Base-by-base conservation (phyloP, 2,797 vertebrate genomes). In the Muscicapa striata region DNA sequence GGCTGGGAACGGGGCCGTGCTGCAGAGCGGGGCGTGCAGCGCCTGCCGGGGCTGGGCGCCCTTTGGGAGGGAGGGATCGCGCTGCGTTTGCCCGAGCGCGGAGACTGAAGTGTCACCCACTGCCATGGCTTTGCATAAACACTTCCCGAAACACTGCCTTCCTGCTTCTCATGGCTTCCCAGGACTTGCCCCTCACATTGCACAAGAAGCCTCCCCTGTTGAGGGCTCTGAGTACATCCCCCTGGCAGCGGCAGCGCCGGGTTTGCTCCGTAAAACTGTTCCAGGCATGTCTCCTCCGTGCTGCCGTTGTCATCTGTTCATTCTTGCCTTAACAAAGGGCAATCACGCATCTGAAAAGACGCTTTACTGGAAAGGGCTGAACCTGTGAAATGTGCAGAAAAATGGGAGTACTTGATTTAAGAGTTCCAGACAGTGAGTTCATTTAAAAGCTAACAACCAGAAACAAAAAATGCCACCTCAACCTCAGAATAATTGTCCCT, bases 291-390 rank as follows among this genome's bases (percentile, higher is more conserved):
- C 86, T 93, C 40, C 84, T 46, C 62, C 30, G 38, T 26, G 80
- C 87, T 87, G 77, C 58, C 36, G 19, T 43, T 89, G 84, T 97
- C 95, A 87, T 90, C 89, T 96, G 94, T 94, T 96, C 82, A 21
- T 92, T 97, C 95, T 91, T 97, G 95, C 90, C 91, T 64, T 67
- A 77, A 94, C 85, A 95, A 90, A 83, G 61, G 67, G 85, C 75
- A 84, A 59, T 76, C 87, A 87, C 17, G 27, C 69, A 43, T 74
- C 80, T 88, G 95, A 90, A 89, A 93, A 95, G 90, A 54, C 3
- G 29, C 59, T 72, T 66, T 70, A 59, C 84, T 91, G 87, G 80
- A 43, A 96, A 95, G 59, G 79, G 79, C 49, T 89, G 95, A 91
- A 93, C 81, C 75, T 91, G 77, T 93, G 83, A 93, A 90, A 96